Evolutionary conservation across 2,113 vertebrate genomes (phyloP).

Genomic region (Heloderma charlesbogerti): DNA sequence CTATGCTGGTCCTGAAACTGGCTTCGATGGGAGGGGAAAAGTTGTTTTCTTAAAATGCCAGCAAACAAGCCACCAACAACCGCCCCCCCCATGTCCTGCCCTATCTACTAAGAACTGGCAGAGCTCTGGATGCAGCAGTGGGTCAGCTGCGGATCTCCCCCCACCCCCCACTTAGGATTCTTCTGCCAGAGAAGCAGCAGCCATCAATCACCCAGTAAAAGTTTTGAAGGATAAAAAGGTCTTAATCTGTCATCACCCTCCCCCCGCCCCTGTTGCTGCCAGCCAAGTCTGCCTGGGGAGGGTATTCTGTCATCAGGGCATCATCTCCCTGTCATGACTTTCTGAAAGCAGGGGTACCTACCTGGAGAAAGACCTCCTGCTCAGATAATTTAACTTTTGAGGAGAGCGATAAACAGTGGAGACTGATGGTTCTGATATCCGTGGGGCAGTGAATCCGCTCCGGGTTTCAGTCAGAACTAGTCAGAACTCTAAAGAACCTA

Average conservation of each 20-base stretch:
- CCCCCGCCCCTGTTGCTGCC: background rate
- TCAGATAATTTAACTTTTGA: background rate
- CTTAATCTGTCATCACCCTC: background rate
- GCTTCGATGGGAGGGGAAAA: too few relatives aligned
- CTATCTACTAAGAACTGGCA: background rate
- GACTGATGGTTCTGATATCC: too few relatives aligned
- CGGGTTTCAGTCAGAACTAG: too few relatives aligned
- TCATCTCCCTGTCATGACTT: too few relatives aligned
- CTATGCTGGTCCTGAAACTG: too few relatives aligned
- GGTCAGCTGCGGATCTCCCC: background rate
- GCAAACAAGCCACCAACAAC: too few relatives aligned
- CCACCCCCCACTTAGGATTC: too few relatives aligned
- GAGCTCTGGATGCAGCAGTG: background rate
- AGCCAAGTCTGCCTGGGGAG: background rate
- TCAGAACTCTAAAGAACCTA: too few relatives aligned
- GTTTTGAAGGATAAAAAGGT: background rate
- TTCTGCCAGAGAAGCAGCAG: background rate
- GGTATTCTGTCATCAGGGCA: background rate
- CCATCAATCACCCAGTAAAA: background rate
- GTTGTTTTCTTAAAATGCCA: too few relatives aligned
- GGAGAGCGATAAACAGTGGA: background rate
- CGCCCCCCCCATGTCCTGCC: background rate
- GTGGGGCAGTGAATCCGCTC: too few relatives aligned
- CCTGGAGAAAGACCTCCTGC: background rate
- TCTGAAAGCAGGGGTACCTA: background rate